Base-by-base conservation (phyloP, 2,797 vertebrate species). In the Chelidonichthys spinosus region DNA sequence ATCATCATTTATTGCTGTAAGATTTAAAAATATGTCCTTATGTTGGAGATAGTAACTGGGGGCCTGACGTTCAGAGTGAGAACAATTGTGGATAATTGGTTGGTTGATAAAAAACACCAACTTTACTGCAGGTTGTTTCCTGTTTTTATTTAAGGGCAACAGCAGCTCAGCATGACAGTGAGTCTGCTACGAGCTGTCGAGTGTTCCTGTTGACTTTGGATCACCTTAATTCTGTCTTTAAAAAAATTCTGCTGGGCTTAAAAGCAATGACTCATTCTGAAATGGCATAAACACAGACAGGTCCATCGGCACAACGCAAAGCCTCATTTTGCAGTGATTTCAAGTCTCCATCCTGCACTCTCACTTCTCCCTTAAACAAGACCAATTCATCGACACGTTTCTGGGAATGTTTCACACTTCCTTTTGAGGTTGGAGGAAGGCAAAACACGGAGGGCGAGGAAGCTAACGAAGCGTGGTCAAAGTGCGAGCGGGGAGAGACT, bases 401-500 rank as follows among this genome's bases (percentile, higher is more conserved):
- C 46, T 63, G 70, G 55, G 70, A 82, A 68, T 83, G 55, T 79
- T 82, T 78, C 54, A 61, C 60, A 60, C 83, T 86, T 85, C 53
- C 68, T 54, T 85, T 49, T 1, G 74, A 83, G 85, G 85, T 87
- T 86, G 58, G 61, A 47, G 47, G 55, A 66, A 78, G 76, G 78
- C 68, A 63, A 79, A 56, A 78, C 17, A 9, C 8, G 47, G 6
- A 17, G 17, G 2, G 17, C 50, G 33, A 61, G 64, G 70, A 67
- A 11, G 36, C 77, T 87, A 89, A 91, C 85, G 82, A 84, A 89
- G 85, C 78, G 43, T 85, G 83, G 79, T 83, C 77, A 73, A 61
- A 79, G 84, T 76, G 84, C 47, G 54, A 69, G 73, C 32, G 56
- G 54, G 74, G 70, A 76, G 79, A 85, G 84, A 79, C 83, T 88